Evolutionary conservation across 2,888 invertebrate genomes (phyloP), one percentile per base, ranked within the genome.

Genomic region (Tanypteryx hageni): DNA sequence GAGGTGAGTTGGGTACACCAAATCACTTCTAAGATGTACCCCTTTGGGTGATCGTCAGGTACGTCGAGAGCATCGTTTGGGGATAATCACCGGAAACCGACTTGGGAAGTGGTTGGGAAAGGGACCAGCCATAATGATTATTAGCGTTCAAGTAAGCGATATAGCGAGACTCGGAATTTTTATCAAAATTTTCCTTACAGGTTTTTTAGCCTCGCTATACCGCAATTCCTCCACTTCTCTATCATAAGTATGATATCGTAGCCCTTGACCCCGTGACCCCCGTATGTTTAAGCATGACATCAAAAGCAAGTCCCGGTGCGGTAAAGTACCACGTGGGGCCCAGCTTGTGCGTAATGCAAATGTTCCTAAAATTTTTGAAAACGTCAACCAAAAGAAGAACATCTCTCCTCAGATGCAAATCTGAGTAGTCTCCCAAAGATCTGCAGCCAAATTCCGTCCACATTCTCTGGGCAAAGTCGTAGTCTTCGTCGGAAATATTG

Each of bases 121-220:
- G 58, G 8, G 44, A 44, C 44, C 44, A 84, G 0, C 84, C 84
- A 84, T 84, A 84, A 0, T 56, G n/a, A 84, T 92, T 93, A 64
- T 93, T 93, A 11, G 58, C 81, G 59, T 93, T 92, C 3, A 92
- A 31, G 18, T 64, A 92, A 8, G 59, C 16, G 22, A 93, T 86
- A 31, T 89, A 93, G 0, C n/a, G 11, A 9, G 84, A 84, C 7
- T 84, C 57, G 0, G 18, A 44, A 84, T 56, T 44, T 56, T 14
- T n/a, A n/a, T 84, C 44, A 44, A 84, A 84, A 5, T 44, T 57
- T 57, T n/a, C n/a, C 84, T 56, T 57, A n/a, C 56, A 57, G n/a
- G 44, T 84, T 5, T 92, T 92, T 57, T 58, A 82, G 81, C 8
- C n/a, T 82, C 1, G 82, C 82, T 27, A 56, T 82, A 22, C 92